These are phyloP conservation scores for Thera britannica DNA, from an alignment of 2,888 invertebrate genomes.

Conservation along the genomic window DNA sequence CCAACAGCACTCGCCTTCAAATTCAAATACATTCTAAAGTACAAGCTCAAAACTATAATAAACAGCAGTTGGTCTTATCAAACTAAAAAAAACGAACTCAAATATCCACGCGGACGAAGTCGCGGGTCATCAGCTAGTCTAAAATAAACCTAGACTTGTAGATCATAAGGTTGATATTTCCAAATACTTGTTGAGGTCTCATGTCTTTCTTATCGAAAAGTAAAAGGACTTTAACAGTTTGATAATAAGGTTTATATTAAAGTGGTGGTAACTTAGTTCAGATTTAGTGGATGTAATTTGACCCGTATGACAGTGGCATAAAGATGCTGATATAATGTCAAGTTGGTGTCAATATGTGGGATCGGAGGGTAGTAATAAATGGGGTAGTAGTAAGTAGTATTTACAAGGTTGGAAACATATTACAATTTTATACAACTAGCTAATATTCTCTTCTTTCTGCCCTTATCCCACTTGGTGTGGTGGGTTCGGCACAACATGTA, in stretches of 20 bases:
- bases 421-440: too few relatives aligned
- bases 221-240: background rate
- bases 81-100: too few relatives aligned
- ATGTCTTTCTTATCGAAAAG: background rate
- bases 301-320: conserved; percentile 28
- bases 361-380: conserved; percentile 13
- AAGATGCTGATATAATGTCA: conserved; percentile 28
- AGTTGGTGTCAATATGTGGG: conserved; percentile 21
- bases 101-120: too few relatives aligned
- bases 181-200: background rate
- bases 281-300: conserved; percentile 14
- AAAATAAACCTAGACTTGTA: background rate
- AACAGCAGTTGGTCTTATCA: too few relatives aligned
- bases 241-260: background rate
- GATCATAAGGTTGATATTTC: background rate
- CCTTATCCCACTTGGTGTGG: too few relatives aligned
- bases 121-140: too few relatives aligned
- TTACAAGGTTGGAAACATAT: too few relatives aligned
- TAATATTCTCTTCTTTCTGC: too few relatives aligned
- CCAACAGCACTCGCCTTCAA: too few relatives aligned
- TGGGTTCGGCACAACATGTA: too few relatives aligned
- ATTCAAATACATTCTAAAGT: too few relatives aligned
- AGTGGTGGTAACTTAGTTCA: background rate
- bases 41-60: too few relatives aligned
- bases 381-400: background rate